Evolutionary conservation across 1,140 invertebrate species (phyloP).

Genomic region (Drosophila sulfurigaster): DNA sequence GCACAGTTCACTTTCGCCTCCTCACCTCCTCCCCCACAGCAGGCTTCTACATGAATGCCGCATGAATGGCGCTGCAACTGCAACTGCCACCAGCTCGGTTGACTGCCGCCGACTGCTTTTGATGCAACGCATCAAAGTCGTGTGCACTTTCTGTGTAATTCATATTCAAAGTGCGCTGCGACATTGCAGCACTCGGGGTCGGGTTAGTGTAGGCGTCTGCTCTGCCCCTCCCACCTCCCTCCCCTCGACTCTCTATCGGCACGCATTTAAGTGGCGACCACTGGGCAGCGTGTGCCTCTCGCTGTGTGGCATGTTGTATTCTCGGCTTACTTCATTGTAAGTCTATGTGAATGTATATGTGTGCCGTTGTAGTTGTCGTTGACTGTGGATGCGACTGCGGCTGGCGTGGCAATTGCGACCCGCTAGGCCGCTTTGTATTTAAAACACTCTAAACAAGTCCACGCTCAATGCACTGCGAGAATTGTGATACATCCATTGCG

Average conservation of each 20-base stretch:
- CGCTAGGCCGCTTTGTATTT: slow-evolving; percentile 29
- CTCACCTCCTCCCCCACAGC: neutral
- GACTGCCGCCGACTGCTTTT: slow-evolving; percentile 33
- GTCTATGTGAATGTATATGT: neutral
- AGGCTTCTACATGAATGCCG: neutral
- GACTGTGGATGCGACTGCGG: slow-evolving; percentile 23
- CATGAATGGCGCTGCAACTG: slow-evolving; percentile 23
- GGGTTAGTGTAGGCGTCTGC: slow-evolving; percentile 24
- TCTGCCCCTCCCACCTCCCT: slow-evolving; percentile 7
- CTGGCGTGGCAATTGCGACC: slow-evolving; percentile 30
- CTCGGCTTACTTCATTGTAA: slow-evolving; percentile 23
- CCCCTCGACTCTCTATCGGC: slow-evolving; percentile 14
- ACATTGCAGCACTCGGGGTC: slow-evolving; percentile 35
- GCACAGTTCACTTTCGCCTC: neutral
- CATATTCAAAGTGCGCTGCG: slow-evolving; percentile 75
- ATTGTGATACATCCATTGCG: neutral
- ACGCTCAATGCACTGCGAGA: slow-evolving; percentile 20
- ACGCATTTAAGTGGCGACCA: slow-evolving; percentile 69
- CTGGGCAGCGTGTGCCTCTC: slow-evolving; percentile 55
- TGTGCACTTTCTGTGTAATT: slow-evolving; percentile 77
- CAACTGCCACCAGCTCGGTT: neutral
- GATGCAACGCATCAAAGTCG: slow-evolving; percentile 63
- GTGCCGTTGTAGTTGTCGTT: slow-evolving; percentile 1
- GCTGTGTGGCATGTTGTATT: slow-evolving; percentile 42
- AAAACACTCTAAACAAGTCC: slow-evolving; percentile 16